phyloP scores from a whole-genome alignment of 2,113 vertebrate genomes.

The Lamprologus tigripictilis region DNA sequence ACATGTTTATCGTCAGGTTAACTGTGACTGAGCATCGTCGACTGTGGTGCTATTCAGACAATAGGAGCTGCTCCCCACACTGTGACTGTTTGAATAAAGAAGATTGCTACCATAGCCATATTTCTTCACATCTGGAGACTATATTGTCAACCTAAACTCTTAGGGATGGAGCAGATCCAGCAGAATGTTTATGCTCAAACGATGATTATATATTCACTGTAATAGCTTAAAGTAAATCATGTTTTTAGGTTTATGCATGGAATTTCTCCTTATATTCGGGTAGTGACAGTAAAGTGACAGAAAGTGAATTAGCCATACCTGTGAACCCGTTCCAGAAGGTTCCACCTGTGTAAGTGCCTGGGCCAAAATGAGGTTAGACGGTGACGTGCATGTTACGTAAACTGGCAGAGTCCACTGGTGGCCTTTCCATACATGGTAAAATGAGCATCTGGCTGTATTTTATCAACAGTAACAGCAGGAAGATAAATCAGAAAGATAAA shows the following conservation, averaged over 20 bases:
- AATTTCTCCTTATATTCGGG: background rate
- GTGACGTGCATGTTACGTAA: conserved; percentile 27
- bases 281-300: background rate
- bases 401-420: conserved; percentile 6
- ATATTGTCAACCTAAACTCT: background rate
- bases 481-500: conserved; percentile 46
- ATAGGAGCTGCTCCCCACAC: background rate
- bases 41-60: background rate
- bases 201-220: background rate
- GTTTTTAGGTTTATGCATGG: background rate
- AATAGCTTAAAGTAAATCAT: background rate
- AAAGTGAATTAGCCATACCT: background rate
- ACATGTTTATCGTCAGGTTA: background rate
- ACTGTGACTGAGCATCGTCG: background rate
- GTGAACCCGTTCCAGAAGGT: background rate
- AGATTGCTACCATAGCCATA: background rate
- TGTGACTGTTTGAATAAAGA: background rate
- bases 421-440: conserved; percentile 18
- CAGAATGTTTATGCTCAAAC: background rate
- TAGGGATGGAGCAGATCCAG: background rate
- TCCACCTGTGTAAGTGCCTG: conserved; percentile 25
- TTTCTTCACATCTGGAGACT: background rate
- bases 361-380: conserved; percentile 25
- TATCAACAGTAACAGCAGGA: conserved; percentile 14
- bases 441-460: conserved; percentile 32